phyloP scores from a whole-genome alignment of 2,888 invertebrate species.

The Xanthia icteritia region DNA sequence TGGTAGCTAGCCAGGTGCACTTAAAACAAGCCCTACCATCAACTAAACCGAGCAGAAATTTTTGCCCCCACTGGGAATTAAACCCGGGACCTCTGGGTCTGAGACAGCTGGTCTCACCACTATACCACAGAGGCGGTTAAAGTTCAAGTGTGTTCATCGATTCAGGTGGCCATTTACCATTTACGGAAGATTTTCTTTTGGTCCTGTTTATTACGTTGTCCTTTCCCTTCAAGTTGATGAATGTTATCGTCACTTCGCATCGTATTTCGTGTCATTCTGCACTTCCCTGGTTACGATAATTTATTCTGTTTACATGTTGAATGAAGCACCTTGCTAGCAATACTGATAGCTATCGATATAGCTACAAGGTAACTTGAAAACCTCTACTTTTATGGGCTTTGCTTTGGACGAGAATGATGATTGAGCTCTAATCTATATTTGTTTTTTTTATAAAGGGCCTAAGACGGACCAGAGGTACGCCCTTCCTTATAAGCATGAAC shows the following conservation, averaged over 20 bases:
- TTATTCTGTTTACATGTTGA: slow-evolving; percentile 10
- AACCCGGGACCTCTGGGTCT: too few species aligned
- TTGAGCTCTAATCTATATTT: background rate
- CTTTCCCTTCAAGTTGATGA: slow-evolving; percentile 14
- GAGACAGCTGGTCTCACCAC: too few species aligned
- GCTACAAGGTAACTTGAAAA: background rate
- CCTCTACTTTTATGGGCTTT: background rate
- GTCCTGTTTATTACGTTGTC: background rate
- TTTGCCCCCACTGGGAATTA: too few species aligned
- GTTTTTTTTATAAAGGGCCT: background rate
- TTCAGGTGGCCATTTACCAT: background rate
- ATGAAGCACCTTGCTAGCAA: background rate
- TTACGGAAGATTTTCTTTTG: background rate
- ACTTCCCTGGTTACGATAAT: slow-evolving; percentile 3
- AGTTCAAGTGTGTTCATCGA: background rate
- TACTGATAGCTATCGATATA: background rate
- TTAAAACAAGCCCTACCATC: too few species aligned
- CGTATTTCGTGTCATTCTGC: background rate
- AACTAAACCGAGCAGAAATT: too few species aligned
- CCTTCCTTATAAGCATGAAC: background rate
- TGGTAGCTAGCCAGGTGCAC: too few species aligned
- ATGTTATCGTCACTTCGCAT: background rate
- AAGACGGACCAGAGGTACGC: background rate
- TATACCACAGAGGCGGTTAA: too few species aligned
- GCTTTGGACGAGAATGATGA: background rate